Conservation (phyloP, 2,797 vertebrate genomes). For the Sebastes minor region DNA sequence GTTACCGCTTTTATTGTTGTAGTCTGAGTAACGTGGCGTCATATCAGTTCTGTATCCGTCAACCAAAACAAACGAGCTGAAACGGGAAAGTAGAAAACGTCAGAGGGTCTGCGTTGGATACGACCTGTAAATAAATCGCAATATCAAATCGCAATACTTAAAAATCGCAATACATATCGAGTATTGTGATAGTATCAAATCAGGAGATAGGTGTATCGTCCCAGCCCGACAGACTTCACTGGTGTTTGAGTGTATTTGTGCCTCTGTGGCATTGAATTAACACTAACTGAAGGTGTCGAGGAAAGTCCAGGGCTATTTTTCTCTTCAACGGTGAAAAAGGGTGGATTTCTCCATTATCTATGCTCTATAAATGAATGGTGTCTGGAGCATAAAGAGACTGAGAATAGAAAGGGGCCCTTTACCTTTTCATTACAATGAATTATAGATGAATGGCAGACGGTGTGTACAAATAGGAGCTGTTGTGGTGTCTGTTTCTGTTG, state of each 20-base stretch:
- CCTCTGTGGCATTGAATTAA: neutral
- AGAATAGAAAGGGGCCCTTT: neutral
- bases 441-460: neutral
- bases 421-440: constrained; percentile 20
- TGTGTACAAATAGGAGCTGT: neutral
- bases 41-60: rapidly evolving
- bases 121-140: too few species aligned
- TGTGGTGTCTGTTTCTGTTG: neutral
- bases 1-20: too few species aligned
- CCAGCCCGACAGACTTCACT: too few species aligned
- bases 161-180: too few species aligned
- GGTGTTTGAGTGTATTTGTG: neutral
- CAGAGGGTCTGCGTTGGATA: rapidly evolving
- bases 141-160: too few species aligned
- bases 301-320: neutral
- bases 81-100: too few species aligned
- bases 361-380: neutral
- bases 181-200: too few species aligned
- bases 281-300: neutral
- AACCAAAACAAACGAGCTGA: too few species aligned
- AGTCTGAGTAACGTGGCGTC: too few species aligned
- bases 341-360: neutral
- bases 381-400: neutral
- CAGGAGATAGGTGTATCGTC: too few species aligned
- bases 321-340: neutral